phyloP scores from a whole-genome alignment of 1,140 invertebrate species.

The Microplitis mediator region DNA sequence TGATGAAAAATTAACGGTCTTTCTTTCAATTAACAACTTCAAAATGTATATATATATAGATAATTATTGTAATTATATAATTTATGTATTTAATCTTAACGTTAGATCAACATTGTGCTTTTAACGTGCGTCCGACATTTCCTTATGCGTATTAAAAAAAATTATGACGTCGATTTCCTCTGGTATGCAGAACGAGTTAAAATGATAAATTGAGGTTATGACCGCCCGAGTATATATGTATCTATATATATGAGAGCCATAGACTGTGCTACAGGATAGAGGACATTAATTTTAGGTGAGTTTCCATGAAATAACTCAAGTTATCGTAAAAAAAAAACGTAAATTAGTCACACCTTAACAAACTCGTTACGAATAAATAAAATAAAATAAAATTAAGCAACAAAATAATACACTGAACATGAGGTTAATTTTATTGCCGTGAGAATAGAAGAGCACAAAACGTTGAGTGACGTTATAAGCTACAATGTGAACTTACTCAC shows the following conservation, averaged over 20 bases:
- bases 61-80: too few relatives aligned
- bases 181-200: neutral
- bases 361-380: neutral
- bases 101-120: neutral
- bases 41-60: too few relatives aligned
- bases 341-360: neutral
- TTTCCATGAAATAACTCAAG: slow-evolving; percentile 17
- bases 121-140: neutral
- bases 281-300: slow-evolving; percentile 19
- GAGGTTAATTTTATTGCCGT: too few relatives aligned
- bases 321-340: neutral
- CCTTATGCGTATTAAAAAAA: neutral
- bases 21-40: too few relatives aligned
- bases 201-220: slow-evolving; percentile 39
- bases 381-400: neutral
- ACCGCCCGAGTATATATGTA: neutral
- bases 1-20: too few relatives aligned
- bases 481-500: neutral
- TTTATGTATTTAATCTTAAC: too few relatives aligned
- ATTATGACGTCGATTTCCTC: slow-evolving; percentile 3
- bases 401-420: too few relatives aligned
- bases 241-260: neutral
- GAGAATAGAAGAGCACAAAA: neutral
- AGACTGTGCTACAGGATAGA: slow-evolving; percentile 1
- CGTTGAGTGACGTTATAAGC: neutral